These are phyloP conservation scores for Nephrotoma flavescens DNA, from an alignment of 2,888 invertebrate species.

Conservation along the genomic window DNA sequence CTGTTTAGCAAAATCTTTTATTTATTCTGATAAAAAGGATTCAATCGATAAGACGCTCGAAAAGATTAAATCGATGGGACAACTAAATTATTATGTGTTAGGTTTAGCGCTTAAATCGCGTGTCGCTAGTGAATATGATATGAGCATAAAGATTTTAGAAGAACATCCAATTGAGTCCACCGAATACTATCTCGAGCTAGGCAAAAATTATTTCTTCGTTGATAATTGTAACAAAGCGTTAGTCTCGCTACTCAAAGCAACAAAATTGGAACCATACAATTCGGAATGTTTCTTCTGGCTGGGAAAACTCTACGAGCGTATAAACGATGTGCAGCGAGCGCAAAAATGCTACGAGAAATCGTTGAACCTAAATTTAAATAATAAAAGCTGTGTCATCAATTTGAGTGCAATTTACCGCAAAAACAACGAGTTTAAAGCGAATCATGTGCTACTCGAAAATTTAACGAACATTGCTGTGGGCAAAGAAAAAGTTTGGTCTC, in stretches of 20 bases:
- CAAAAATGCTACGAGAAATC: conserved; percentile 76
- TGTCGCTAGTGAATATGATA: conserved; percentile 14
- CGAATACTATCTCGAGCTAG: conserved; percentile 20
- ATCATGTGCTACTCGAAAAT: conserved; percentile 44
- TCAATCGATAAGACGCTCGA: conserved; percentile 2
- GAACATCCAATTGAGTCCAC: conserved; percentile 12
- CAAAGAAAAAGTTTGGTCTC: conserved; percentile 53
- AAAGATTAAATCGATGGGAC: neutral
- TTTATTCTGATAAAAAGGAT: neutral
- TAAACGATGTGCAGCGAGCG: conserved; percentile 55
- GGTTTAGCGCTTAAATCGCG: conserved; percentile 19
- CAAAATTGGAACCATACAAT: conserved; percentile 58
- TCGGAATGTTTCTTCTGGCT: conserved; percentile 59
- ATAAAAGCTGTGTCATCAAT: conserved; percentile 50
- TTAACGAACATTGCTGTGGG: conserved; percentile 34
- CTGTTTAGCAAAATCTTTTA: conserved; percentile 1
- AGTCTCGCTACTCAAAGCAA: conserved; percentile 49
- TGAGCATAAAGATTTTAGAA: conserved; percentile 40
- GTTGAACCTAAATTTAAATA: conserved; percentile 52
- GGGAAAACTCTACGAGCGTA: conserved; percentile 55
- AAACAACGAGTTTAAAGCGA: conserved; percentile 47
- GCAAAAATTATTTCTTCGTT: conserved; percentile 22
- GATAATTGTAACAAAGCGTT: conserved; percentile 44
- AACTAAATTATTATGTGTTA: conserved; percentile 5
- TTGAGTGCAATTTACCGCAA: conserved; percentile 62